Base-by-base conservation (phyloP, 2,888 invertebrate genomes). In the Venusia cambrica region DNA sequence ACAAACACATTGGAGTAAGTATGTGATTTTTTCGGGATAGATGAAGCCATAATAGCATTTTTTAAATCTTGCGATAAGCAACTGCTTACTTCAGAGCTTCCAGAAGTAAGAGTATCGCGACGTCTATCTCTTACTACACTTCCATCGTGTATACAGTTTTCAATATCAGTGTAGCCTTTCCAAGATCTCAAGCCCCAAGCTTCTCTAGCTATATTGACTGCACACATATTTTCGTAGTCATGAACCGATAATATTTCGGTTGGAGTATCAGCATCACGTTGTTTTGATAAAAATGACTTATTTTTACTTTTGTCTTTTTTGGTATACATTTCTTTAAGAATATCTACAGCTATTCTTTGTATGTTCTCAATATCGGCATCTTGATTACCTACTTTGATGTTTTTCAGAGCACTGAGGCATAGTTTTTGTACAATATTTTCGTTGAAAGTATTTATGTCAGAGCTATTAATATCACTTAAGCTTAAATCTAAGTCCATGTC, bases 181-280 rank as follows among this genome's bases (percentile, higher is more conserved):
- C 91, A 91, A 15, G 90, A 90, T 19, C 91, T 78, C 27, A 91
- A 71, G 0, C 91, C 91, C 90, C 90, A 90, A 6, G 90, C 89
- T 60, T 90, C 91, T 42, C 91, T 73, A 1, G 91, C 90, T 32
- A 91, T 89, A 51, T 91, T 91, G 2, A 91, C 85, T 1, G 91
- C 90, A 58, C 90, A 90, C 45, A 91, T 88, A 57, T 91, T 91
- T 64, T 91, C 91, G 55, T 91, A 91, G 57, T 91, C 91, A 53
- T 91, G 91, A 25, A 90, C 89, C 2, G 90, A 90, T 28, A 90
- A 71, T 8, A 89, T 77, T 59, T 90, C 90, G 18, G 90, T 85
- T n/a, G 88, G 87, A 14, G 88, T 88, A 39, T 88, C 87, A 24
- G 80, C 57, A 55, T 88, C 88, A n/a, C 88, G 74, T 42, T 75